Conservation (phyloP, 1,140 invertebrate species). For the Scaptodrosophila lebanonensis region DNA sequence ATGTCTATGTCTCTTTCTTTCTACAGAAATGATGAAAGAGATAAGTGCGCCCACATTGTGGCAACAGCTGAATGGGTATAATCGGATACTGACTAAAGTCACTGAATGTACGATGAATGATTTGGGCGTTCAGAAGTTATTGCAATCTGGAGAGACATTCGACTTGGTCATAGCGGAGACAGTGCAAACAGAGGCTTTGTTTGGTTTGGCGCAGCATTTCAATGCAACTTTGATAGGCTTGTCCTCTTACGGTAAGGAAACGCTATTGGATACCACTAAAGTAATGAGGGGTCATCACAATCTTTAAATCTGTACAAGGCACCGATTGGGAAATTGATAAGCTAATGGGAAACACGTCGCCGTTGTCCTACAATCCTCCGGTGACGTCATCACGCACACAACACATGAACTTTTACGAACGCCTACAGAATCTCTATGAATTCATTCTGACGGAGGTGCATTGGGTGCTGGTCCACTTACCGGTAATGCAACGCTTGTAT, state of each 20-base stretch:
- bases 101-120: slow-evolving; percentile 12
- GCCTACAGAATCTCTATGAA: slow-evolving; percentile 70
- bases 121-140: slow-evolving; percentile 37
- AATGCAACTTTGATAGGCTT: slow-evolving; percentile 61
- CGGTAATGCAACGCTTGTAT: slow-evolving; percentile 52
- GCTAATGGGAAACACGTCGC: slow-evolving; percentile 55
- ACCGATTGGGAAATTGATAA: slow-evolving; percentile 40
- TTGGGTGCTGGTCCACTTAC: slow-evolving; percentile 29
- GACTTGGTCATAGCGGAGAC: slow-evolving; percentile 68
- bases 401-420: slow-evolving; percentile 77
- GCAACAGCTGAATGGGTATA: slow-evolving; percentile 57
- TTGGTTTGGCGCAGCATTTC: slow-evolving; percentile 57
- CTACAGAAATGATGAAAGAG: slow-evolving; percentile 9
- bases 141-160: slow-evolving; percentile 54
- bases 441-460: slow-evolving; percentile 12
- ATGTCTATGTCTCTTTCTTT: background rate
- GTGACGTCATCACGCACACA: slow-evolving; percentile 51
- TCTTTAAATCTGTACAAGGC: too few relatives aligned
- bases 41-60: slow-evolving; percentile 42
- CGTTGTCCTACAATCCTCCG: slow-evolving; percentile 68
- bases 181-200: slow-evolving; percentile 41
- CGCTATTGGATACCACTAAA: too few relatives aligned
- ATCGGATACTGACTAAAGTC: background rate
- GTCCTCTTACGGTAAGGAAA: slow-evolving; percentile 59
- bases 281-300: too few relatives aligned